Evolutionary conservation across 64 coral and sea anemone species (phyloP).

Genomic region (Montipora sp.): DNA sequence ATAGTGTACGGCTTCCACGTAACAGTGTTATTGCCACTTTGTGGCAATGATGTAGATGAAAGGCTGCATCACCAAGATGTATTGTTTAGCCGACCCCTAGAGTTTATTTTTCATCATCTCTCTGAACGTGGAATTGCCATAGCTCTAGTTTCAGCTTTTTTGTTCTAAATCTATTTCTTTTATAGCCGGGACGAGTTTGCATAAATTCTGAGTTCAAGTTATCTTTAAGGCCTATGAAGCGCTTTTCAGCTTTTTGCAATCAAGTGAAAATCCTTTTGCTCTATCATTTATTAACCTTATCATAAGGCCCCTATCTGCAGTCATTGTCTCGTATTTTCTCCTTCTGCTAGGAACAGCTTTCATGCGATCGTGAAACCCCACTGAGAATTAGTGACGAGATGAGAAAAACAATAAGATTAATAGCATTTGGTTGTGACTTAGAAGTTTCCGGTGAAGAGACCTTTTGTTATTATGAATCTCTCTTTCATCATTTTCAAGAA

Average conservation of each 20-base stretch:
- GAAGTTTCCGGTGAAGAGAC: conserved; percentile 34
- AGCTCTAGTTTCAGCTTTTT: background rate
- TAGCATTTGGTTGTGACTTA: conserved; percentile 7
- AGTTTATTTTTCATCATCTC: background rate
- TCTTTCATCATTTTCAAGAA: background rate
- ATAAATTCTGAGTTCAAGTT: no score
- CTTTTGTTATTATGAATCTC: conserved; percentile 42
- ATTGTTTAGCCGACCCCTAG: background rate
- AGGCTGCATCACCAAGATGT: background rate
- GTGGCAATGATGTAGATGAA: background rate
- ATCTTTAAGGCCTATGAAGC: background rate
- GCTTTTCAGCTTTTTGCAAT: background rate
- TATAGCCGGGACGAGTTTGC: no score
- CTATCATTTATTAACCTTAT: conserved; percentile 19
- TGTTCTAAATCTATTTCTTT: background rate
- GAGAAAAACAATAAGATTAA: conserved; percentile 42
- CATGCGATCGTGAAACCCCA: background rate
- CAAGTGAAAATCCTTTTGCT: background rate
- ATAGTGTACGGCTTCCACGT: background rate
- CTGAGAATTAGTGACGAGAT: conserved; percentile 4
- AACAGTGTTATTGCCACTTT: background rate
- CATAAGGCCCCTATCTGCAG: background rate
- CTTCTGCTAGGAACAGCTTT: background rate
- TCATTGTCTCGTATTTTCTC: background rate
- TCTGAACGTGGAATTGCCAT: background rate